Evolutionary conservation across 2,797 vertebrate genomes (phyloP), one percentile per base, ranked within the genome.

Genomic region (Sebastes diploproa): DNA sequence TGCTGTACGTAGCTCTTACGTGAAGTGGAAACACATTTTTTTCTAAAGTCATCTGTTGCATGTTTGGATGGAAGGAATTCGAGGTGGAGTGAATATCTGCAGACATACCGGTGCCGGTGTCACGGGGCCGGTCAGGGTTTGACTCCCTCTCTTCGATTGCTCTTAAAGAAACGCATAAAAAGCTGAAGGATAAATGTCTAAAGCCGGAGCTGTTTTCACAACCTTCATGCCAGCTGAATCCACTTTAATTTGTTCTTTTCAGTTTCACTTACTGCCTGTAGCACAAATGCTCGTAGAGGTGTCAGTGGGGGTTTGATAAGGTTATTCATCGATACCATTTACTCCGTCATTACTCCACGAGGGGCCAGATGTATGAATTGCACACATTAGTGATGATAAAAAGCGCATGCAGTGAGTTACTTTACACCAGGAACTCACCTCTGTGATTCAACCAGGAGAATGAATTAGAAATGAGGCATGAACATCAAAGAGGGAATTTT

Each of bases 231-330:
- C 55, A 6, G 32, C 76, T 54, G 69, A 67, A 60, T 80, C 61
- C 22, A 36, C 76, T 68, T 77, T 6, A 67, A 88, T 88, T 80
- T 80, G 46, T 80, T 83, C 63, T 72, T 81, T 72, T 80, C 80
- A 67, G 30, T 66, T 76, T 67, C 69, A 60, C 73, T 81, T 7
- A 6, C 70, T 7, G 54, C 67, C 42, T 72, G 30, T 36, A 16
- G 36, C 64, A 72, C 32, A 66, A 50, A 68, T 4, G 29, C 56
- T 62, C 72, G 12, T 6, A 9, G 6, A 32, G 68, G 68, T 7
- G 1, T 60, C 64, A 36, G 79, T 30, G 30, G 80, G 81, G 58
- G 74, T 80, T 81, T 79, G 77, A 87, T 75, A 34, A 46, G 66
- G 61, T 78, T 73, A 58, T 80, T 85, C 61, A 74, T 64, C 12